Conservation (phyloP, 2,888 invertebrate genomes). For the Andrena fulva region DNA sequence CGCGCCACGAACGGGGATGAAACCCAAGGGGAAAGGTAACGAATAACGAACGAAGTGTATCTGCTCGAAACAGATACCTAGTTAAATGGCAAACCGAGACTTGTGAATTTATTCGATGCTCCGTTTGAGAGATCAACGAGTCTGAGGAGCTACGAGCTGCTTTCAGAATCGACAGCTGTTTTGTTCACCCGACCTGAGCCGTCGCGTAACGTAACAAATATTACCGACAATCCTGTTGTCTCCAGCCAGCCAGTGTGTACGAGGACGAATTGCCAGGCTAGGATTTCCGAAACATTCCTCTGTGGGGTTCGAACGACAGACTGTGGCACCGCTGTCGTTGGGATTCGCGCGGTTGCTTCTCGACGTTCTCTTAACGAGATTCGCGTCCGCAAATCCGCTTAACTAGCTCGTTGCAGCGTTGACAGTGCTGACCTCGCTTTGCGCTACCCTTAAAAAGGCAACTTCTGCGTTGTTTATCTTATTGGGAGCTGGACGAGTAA, state of each 20-base stretch:
- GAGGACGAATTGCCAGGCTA: slow-evolving; percentile 21
- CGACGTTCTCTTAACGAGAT: slow-evolving; percentile 82
- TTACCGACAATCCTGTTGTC: slow-evolving; percentile 20
- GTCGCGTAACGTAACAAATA: slow-evolving; percentile 37
- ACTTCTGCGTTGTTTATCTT: slow-evolving; percentile 23
- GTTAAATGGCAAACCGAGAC: too few relatives aligned
- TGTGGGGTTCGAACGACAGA: slow-evolving; percentile 18
- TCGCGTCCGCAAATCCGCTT: slow-evolving; percentile 80
- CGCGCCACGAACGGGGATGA: slow-evolving; percentile 2
- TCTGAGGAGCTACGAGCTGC: neutral
- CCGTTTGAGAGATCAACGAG: neutral
- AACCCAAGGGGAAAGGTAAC: too few relatives aligned
- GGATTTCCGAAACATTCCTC: slow-evolving; percentile 48
- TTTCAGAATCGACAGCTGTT: slow-evolving; percentile 8
- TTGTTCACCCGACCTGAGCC: neutral
- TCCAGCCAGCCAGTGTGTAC: neutral
- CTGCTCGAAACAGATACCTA: too few relatives aligned
- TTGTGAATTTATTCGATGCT: too few relatives aligned
- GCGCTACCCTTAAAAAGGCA: slow-evolving; percentile 41
- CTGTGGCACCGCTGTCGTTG: slow-evolving; percentile 68
- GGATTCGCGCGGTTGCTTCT: slow-evolving; percentile 82
- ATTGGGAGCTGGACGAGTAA: slow-evolving; percentile 29
- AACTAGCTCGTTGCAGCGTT: slow-evolving; percentile 70
- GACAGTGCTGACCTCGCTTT: slow-evolving; percentile 78
- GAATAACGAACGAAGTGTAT: too few relatives aligned